Evolutionary conservation across 1,140 invertebrate genomes (phyloP).

Genomic region (Drosophila novamexicana): DNA sequence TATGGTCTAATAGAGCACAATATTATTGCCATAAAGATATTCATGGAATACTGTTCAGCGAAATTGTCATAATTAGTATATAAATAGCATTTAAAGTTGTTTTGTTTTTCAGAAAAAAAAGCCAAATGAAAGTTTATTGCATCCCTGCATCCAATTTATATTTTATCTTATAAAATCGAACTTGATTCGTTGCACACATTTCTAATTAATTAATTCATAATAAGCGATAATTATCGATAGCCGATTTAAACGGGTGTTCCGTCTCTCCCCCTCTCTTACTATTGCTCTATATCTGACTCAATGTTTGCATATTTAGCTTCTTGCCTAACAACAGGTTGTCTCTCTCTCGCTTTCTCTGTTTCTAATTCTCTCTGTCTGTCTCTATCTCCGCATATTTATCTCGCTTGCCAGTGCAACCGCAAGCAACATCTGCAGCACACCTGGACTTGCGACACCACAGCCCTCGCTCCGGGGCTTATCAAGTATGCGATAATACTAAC

Average conservation of each 20-base stretch:
- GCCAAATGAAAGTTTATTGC: background rate
- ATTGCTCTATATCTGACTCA: too few relatives aligned
- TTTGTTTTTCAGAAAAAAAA: background rate
- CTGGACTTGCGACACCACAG: background rate
- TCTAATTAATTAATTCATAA: too few relatives aligned
- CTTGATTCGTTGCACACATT: too few relatives aligned
- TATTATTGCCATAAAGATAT: background rate
- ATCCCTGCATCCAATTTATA: background rate
- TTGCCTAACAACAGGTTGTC: too few relatives aligned
- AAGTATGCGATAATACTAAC: conserved; percentile 21
- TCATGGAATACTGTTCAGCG: background rate
- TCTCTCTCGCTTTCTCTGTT: background rate
- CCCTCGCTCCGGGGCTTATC: conserved; percentile 1
- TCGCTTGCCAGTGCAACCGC: background rate
- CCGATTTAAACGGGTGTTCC: too few relatives aligned
- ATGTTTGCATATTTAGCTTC: too few relatives aligned
- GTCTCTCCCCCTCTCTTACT: too few relatives aligned
- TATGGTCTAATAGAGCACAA: background rate
- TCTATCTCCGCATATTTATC: background rate
- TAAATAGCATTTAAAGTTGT: background rate
- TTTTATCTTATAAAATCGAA: background rate
- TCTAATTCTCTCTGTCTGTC: background rate
- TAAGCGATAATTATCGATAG: too few relatives aligned
- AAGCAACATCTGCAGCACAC: conserved; percentile 9
- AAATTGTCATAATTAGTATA: background rate